phyloP scores from a whole-genome alignment of 2,888 invertebrate genomes.

The Maniola hyperantus region DNA sequence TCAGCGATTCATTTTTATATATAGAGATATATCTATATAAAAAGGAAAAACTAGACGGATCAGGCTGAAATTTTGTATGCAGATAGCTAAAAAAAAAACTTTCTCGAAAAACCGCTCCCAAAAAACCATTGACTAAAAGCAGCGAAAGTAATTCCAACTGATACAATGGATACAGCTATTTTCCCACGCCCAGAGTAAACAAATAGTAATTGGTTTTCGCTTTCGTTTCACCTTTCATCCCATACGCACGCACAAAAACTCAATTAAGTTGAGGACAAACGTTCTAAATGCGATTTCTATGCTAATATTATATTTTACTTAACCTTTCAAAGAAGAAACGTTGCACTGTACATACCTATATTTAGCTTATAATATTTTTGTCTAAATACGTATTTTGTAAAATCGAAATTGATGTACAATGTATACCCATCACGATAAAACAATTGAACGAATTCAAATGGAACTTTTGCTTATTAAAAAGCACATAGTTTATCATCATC shows the following conservation, averaged over 20 bases:
- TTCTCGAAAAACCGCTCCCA: background rate
- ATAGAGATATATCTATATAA: too few relatives aligned
- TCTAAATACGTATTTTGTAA: too few relatives aligned
- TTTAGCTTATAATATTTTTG: background rate
- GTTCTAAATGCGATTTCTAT: constrained; percentile 15
- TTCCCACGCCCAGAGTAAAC: constrained; percentile 36
- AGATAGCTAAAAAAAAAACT: too few relatives aligned
- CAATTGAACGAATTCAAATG: too few relatives aligned
- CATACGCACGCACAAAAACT: constrained; percentile 22
- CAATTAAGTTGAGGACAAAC: constrained; percentile 11
- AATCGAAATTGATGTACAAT: too few relatives aligned
- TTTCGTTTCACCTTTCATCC: constrained; percentile 35
- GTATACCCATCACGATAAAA: too few relatives aligned
- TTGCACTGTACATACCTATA: background rate
- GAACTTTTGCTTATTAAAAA: background rate
- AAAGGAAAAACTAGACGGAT: too few relatives aligned
- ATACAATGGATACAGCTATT: constrained; percentile 28
- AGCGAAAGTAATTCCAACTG: constrained; percentile 33
- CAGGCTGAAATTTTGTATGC: too few relatives aligned
- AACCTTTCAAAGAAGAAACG: background rate
- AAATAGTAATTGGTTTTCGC: constrained; percentile 32
- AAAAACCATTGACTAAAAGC: constrained; percentile 24
- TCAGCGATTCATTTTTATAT: too few relatives aligned
- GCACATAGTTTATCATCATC: too few relatives aligned
- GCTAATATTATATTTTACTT: background rate